phyloP scores from a whole-genome alignment of 2,113 vertebrate species.

The Lagopus leucura region DNA sequence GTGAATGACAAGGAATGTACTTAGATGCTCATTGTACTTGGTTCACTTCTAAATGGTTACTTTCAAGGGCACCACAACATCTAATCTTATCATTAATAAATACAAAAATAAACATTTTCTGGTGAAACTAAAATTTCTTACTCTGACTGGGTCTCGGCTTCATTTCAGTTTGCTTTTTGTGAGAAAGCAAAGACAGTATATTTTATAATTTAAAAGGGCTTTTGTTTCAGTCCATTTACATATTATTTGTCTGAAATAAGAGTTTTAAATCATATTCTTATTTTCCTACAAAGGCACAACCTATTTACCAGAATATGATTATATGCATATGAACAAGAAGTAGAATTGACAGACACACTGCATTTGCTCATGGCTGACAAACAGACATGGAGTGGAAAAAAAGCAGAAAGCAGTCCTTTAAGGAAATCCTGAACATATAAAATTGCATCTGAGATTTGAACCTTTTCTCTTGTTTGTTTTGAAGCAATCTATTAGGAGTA shows the following conservation, averaged over 20 bases:
- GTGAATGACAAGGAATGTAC: background rate
- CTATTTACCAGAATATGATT: background rate
- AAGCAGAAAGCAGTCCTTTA: background rate
- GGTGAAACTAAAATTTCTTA: background rate
- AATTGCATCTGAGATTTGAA: background rate
- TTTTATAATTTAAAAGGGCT: background rate
- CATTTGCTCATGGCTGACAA: background rate
- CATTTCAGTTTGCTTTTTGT: background rate
- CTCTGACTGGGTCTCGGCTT: background rate
- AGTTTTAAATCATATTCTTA: background rate
- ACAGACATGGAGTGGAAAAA: background rate
- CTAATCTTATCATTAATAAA: background rate
- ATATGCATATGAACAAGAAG: background rate
- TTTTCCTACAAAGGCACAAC: background rate
- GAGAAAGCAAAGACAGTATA: background rate
- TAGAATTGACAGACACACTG: background rate
- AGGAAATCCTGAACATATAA: background rate
- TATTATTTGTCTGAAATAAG: background rate
- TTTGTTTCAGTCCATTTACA: background rate
- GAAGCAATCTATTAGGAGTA: background rate
- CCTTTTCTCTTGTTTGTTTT: background rate
- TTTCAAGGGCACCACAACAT: background rate
- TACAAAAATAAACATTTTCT: background rate
- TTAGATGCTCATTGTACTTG: fast-evolving
- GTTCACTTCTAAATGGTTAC: background rate